A percentile compares a stretch with the other conserved stretches of the same genome.
Conservation (phyloP, 2,888 invertebrate genomes). For the Anarsia innoxiella region DNA sequence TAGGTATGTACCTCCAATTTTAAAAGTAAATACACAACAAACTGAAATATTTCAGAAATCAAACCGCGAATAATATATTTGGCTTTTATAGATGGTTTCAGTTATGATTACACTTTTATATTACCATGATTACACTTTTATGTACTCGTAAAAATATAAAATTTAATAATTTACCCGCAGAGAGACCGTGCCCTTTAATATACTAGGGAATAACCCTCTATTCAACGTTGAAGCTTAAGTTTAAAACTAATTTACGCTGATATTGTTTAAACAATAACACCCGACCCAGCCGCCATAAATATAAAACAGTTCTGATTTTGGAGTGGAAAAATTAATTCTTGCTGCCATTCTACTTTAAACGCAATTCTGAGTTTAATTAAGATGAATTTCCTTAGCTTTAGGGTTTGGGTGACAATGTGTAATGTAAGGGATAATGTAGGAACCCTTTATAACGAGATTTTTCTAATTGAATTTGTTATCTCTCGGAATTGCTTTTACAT, state of each 20-base stretch:
- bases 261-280: constrained; percentile 2
- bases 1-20: too few species aligned
- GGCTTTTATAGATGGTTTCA: too few species aligned
- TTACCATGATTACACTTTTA: constrained; percentile 5
- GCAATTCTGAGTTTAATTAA: constrained; percentile 39
- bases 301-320: constrained; percentile 1
- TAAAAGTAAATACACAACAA: too few species aligned
- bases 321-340: constrained; percentile 17
- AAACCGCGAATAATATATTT: too few species aligned
- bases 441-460: too few species aligned
- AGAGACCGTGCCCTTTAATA: constrained; percentile 4
- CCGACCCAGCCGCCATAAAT: neutral
- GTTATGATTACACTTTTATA: too few species aligned
- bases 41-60: too few species aligned
- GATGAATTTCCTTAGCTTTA: constrained; percentile 27
- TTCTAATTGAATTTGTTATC: too few species aligned
- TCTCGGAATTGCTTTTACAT: too few species aligned
- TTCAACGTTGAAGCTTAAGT: constrained; percentile 6
- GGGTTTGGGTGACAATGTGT: too few species aligned
- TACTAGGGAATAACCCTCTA: constrained; percentile 1
- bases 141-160: constrained; percentile 7
- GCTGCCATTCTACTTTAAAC: constrained; percentile 27
- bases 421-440: too few species aligned
- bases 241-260: constrained; percentile 5
- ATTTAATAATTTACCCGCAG: constrained; percentile 1